phyloP scores from a whole-genome alignment of 2,113 vertebrate genomes.

The Hypanus sabinus region DNA sequence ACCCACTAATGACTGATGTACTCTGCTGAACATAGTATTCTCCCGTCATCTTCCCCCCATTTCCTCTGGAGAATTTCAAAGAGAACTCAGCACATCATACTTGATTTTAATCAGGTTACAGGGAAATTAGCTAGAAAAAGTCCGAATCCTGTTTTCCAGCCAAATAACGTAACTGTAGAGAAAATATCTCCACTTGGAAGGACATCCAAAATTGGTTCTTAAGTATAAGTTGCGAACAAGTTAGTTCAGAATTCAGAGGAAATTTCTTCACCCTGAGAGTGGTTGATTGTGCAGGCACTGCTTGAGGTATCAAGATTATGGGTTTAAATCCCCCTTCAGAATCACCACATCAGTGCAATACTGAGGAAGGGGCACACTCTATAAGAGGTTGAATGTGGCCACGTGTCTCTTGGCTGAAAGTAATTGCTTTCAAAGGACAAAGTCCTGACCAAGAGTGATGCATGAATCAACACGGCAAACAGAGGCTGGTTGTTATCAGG shows the following conservation, averaged over 20 bases:
- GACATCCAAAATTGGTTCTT: neutral
- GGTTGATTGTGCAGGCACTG: neutral
- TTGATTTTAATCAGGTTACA: neutral
- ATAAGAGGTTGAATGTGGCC: too few species aligned
- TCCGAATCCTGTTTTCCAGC: neutral
- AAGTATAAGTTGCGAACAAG: neutral
- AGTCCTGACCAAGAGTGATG: too few species aligned
- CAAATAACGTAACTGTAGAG: neutral
- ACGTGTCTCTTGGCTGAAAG: too few species aligned
- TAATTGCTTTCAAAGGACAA: too few species aligned
- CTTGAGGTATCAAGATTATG: too few species aligned
- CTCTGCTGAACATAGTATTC: too few species aligned
- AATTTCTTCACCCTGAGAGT: too few species aligned
- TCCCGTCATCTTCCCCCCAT: neutral
- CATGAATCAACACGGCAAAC: too few species aligned
- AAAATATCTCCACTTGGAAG: neutral
- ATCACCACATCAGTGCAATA: too few species aligned
- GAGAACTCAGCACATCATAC: neutral
- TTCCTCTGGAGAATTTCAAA: neutral
- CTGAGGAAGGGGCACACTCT: too few species aligned
- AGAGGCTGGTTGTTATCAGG: too few species aligned
- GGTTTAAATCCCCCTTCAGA: too few species aligned
- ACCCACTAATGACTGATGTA: neutral
- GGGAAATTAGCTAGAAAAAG: neutral
- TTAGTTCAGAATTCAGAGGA: neutral